These are phyloP conservation scores for Nymphicus hollandicus DNA, from an alignment of 2,113 vertebrate species.

Conservation along the genomic window DNA sequence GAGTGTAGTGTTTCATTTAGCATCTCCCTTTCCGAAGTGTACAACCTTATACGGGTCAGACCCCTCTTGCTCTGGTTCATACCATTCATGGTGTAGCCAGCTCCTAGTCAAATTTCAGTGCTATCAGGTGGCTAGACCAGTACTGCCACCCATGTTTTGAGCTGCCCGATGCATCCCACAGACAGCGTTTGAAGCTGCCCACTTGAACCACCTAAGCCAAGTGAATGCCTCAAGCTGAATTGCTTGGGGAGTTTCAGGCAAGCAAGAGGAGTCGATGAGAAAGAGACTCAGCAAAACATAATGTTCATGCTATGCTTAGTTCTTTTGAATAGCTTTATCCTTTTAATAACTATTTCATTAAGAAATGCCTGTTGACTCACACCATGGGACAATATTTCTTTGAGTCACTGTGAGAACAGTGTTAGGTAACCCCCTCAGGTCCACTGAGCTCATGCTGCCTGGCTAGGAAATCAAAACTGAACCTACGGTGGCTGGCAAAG, in stretches of 20 bases:
- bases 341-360: neutral
- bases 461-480: neutral
- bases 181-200: neutral
- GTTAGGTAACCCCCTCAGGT: neutral
- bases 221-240: neutral
- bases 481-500: neutral
- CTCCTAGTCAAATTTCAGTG: neutral
- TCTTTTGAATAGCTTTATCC: neutral
- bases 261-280: neutral
- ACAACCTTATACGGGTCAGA: fast-evolving
- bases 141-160: neutral
- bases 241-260: neutral
- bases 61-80: neutral
- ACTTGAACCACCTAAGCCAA: neutral
- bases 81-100: neutral
- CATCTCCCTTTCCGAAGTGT: neutral
- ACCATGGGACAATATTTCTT: neutral
- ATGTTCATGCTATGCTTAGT: neutral
- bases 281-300: neutral
- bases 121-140: neutral
- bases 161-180: neutral
- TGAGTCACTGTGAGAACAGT: neutral
- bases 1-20: neutral
- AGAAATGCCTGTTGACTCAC: neutral
- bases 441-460: neutral